A percentile compares a stretch with the other conserved stretches of the same genome.
Conservation (phyloP, 1,140 invertebrate species). For the Bombus difficillimus region DNA sequence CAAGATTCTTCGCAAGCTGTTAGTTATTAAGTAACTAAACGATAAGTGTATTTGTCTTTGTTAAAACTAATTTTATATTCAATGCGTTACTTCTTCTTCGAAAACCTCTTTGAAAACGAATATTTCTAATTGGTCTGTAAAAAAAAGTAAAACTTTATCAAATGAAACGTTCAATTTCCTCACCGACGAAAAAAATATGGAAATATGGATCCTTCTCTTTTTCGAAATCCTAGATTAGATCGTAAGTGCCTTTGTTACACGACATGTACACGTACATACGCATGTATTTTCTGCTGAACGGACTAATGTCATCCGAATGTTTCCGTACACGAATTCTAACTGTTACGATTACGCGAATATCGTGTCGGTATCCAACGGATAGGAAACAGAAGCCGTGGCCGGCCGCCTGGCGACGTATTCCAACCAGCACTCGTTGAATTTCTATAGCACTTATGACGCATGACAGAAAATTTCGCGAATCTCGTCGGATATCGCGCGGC, state of each 20-base stretch:
- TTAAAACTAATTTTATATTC: neutral
- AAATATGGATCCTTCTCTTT: neutral
- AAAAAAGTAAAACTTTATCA: neutral
- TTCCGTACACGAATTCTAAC: neutral
- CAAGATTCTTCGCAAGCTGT: neutral
- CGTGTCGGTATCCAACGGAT: neutral
- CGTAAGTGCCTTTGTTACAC: neutral
- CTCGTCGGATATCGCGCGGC: neutral
- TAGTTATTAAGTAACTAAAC: neutral
- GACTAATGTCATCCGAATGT: neutral
- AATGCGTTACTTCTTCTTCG: neutral
- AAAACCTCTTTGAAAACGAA: neutral
- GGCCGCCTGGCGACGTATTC: conserved; percentile 28
- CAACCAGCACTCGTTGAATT: conserved; percentile 36
- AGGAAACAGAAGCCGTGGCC: neutral
- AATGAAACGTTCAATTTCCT: neutral
- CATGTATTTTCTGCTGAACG: neutral
- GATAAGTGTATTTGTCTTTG: neutral
- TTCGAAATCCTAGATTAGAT: neutral
- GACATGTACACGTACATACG: neutral
- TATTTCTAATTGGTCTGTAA: too few relatives aligned
- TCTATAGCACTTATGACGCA: conserved; percentile 8
- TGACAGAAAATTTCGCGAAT: conserved; percentile 26
- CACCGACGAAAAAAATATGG: neutral
- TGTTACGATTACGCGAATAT: neutral